Conservation (phyloP, 1,140 invertebrate genomes). For the Leptinotarsa defecta region DNA sequence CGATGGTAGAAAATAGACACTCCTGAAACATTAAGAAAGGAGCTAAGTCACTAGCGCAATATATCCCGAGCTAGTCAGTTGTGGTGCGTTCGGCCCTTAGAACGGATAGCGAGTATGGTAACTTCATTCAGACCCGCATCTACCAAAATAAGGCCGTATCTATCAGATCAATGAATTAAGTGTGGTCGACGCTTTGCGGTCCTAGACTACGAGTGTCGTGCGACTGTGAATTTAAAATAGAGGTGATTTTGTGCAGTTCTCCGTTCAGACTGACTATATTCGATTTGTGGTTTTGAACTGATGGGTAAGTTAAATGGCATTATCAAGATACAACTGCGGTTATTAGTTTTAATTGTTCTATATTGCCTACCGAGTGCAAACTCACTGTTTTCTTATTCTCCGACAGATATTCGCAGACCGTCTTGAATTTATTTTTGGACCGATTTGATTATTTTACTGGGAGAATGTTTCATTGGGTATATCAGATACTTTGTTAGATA, state of each 20-base stretch:
- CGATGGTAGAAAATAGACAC: slow-evolving; percentile 3
- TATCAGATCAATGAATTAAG: slow-evolving; percentile 8
- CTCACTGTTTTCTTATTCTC: background rate
- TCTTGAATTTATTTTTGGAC: background rate
- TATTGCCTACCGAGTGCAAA: background rate
- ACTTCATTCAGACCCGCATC: slow-evolving; percentile 2
- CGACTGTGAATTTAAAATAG: background rate
- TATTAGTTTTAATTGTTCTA: slow-evolving; percentile 4
- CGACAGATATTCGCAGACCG: background rate
- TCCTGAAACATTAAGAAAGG: slow-evolving; percentile 1
- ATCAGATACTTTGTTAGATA: too few relatives aligned
- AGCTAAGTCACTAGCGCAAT: slow-evolving; percentile 4
- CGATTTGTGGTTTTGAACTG: slow-evolving; percentile 2
- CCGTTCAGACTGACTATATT: background rate
- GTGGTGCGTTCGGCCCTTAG: slow-evolving; percentile 7
- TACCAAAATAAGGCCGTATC: background rate
- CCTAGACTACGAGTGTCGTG: slow-evolving; percentile 6
- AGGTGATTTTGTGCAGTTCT: slow-evolving; percentile 5
- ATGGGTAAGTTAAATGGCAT: slow-evolving; percentile 1
- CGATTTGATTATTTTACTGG: background rate
- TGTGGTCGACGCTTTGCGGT: background rate
- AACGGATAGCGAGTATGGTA: background rate
- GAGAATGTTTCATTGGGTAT: too few relatives aligned
- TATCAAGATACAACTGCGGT: background rate
- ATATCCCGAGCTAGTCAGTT: slow-evolving; percentile 5